These are phyloP conservation scores for Troides oblongomaculatus DNA, from an alignment of 2,888 invertebrate genomes.

Conservation along the genomic window DNA sequence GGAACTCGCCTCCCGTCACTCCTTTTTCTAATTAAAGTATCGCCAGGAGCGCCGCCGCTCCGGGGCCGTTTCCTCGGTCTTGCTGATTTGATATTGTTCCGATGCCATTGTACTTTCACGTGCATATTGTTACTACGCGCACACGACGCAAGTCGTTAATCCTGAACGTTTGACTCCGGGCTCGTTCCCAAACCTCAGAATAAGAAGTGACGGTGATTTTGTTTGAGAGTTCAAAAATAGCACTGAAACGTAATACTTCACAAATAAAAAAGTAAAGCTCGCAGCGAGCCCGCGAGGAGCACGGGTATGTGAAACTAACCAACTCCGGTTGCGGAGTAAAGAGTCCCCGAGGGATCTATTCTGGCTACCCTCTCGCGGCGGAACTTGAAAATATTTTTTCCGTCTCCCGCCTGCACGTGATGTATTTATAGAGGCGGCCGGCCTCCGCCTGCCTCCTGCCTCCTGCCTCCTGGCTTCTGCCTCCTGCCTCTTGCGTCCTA, in stretches of 20 bases:
- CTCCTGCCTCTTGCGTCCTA: constrained; percentile 47
- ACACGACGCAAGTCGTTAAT: too few relatives aligned
- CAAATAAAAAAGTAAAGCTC: constrained; percentile 23
- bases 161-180: too few relatives aligned
- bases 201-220: constrained; percentile 1
- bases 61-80: too few relatives aligned
- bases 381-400: constrained; percentile 58
- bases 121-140: too few relatives aligned
- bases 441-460: constrained; percentile 39
- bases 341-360: constrained; percentile 78
- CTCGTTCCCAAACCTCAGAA: too few relatives aligned
- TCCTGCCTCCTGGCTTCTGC: too few relatives aligned
- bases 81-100: too few relatives aligned
- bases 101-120: too few relatives aligned
- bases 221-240: constrained; percentile 18
- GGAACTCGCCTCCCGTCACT: constrained; percentile 37
- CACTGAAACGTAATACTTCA: constrained; percentile 20
- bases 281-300: constrained; percentile 35
- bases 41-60: constrained; percentile 18
- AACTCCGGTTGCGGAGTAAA: constrained; percentile 58
- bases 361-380: constrained; percentile 56
- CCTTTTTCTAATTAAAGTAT: constrained; percentile 28
- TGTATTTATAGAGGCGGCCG: constrained; percentile 74
- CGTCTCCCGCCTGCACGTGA: constrained; percentile 57
- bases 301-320: constrained; percentile 56